Base-by-base conservation (phyloP, 2,113 vertebrate species). In the Xenus cinereus region DNA sequence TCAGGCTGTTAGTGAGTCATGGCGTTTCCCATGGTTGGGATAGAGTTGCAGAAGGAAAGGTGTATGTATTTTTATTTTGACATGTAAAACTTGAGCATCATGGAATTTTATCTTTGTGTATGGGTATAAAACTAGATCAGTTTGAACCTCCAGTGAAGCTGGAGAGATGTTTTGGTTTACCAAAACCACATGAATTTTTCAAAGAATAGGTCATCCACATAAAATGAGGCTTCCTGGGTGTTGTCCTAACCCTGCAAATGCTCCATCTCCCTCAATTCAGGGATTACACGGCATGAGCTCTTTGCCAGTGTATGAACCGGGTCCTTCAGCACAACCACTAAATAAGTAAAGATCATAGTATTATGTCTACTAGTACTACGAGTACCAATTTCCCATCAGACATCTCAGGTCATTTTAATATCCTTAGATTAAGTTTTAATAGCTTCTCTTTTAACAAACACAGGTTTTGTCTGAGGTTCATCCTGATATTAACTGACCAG, bases 61-160 rank as follows among this genome's bases (percentile, higher is more conserved):
- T 66, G 7, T 19, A 24, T 32, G 4, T 9, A 8, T 45, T 73
- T 73, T 76, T 79, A 22, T 24, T 50, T 57, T 73, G 19, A 24
- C 3, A 10, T 32, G 21, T 68, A 69, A 73, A 84, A 84, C 16
- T 45, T 82, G 32, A 79, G 5, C 15, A 63, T 28, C 0, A 0
- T 32, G 17, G 24, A 59, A 5, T 56, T 90, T 88, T 64, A 10
- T 60, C 27, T 79, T 79, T 60, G 21, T 45, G 4, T 62, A n/a
- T 69, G 14, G 5, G 2, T 71, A 53, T 63, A 56, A 77, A 88
- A 71, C 0, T 5, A 63, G 27, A 18, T 22, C 0, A 0, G 2
- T 83, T 69, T 64, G 39, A 71, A 63, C 4, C 1, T 45, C 24
- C 22, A 20, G 7, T 60, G 59, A 74, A 78, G 9, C 2, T 71